Conservation (phyloP, 2,797 vertebrate species). For the Phylloscopus collybita region DNA sequence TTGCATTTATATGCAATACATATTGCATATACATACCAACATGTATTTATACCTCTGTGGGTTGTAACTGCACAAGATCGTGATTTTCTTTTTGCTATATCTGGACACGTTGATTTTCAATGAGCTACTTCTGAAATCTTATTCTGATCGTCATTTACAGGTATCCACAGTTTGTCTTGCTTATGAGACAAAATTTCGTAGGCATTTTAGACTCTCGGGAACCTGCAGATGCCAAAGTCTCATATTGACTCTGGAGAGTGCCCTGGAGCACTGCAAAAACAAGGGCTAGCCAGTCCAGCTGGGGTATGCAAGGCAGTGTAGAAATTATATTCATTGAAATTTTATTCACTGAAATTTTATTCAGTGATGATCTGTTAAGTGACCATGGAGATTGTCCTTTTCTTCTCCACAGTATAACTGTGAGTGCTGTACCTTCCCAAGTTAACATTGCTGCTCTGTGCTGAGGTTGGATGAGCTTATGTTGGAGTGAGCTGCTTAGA, state of each 20-base stretch:
- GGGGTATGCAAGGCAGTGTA: neutral
- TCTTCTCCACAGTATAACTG: neutral
- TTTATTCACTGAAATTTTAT: neutral
- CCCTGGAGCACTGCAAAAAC: neutral
- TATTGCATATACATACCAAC: neutral
- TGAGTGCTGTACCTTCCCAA: neutral
- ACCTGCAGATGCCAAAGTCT: neutral
- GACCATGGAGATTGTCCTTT: neutral
- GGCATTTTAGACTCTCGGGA: neutral
- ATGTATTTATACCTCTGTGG: neutral
- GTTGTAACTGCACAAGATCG: neutral
- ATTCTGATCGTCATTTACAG: neutral
- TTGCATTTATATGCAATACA: neutral
- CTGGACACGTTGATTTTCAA: neutral
- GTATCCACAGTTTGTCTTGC: neutral
- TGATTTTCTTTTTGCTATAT: neutral
- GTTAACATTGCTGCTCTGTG: neutral
- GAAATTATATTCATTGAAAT: neutral
- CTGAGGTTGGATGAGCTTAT: neutral
- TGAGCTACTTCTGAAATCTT: neutral
- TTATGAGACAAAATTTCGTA: neutral
- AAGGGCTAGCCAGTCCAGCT: neutral
- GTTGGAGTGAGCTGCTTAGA: neutral
- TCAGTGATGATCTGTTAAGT: neutral
- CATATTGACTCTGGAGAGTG: rapidly evolving